phyloP scores from a whole-genome alignment of 2,113 vertebrate species.

The Caracal caracal region DNA sequence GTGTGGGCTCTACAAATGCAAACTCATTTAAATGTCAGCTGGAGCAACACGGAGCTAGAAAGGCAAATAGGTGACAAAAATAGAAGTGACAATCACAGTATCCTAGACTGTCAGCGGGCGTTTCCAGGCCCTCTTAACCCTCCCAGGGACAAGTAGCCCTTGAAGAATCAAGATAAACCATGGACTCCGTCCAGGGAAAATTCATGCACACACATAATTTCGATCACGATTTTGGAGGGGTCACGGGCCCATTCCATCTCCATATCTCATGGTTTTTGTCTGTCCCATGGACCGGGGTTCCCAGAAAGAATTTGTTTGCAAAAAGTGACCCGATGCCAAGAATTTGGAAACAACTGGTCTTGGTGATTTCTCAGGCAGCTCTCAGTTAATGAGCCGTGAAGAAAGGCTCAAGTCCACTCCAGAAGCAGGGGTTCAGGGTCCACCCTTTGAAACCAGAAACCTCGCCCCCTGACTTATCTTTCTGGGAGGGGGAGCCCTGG shows the following conservation, averaged over 20 bases:
- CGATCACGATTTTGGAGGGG: background rate
- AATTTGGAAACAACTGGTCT: background rate
- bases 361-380: background rate
- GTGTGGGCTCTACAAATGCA: conserved; percentile 50
- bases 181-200: background rate
- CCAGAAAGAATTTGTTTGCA: background rate
- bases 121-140: conserved; percentile 53
- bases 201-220: accelerated
- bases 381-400: background rate
- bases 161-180: background rate
- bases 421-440: background rate
- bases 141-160: background rate
- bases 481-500: background rate
- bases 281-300: background rate
- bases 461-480: background rate
- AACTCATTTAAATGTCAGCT: conserved; percentile 76
- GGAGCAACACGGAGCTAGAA: conserved; percentile 48
- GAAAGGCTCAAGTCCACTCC: background rate
- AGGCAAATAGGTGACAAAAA: conserved; percentile 76
- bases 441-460: conserved; percentile 7
- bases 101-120: conserved; percentile 45
- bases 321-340: background rate
- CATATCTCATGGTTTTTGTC: background rate
- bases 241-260: accelerated
- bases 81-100: conserved; percentile 76